phyloP scores from a whole-genome alignment of 37 sponge, comb jelly and placozoan genomes.

The Chondrosia reniformis region DNA sequence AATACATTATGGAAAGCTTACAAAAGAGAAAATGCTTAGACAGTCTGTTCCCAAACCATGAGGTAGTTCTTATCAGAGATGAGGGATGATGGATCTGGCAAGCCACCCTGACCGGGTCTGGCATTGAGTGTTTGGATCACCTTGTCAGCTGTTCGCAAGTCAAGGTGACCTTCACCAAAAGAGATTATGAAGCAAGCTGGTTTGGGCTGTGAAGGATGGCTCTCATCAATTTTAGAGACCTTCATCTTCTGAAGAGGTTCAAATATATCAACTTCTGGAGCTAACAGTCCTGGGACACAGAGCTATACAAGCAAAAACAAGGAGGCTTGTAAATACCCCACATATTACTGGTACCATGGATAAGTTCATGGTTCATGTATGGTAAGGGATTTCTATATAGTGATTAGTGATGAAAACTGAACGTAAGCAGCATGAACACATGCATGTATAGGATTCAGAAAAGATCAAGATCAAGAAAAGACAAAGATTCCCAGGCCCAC shows the following conservation, averaged over 20 bases:
- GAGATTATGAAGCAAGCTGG: slow-evolving; percentile 71
- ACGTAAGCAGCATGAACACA: no score
- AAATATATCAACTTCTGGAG: slow-evolving; percentile 33
- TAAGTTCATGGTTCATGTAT: no score
- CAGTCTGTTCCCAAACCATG: slow-evolving; percentile 75
- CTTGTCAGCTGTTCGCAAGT: slow-evolving; percentile 78
- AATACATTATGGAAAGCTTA: no score
- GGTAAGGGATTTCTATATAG: no score
- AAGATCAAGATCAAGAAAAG: no score
- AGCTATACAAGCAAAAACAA: background rate
- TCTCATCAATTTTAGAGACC: slow-evolving; percentile 37
- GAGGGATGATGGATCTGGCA: slow-evolving; percentile 63
- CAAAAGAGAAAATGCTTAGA: no score
- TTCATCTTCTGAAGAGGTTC: slow-evolving; percentile 54
- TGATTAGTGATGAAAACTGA: no score
- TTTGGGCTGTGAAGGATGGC: slow-evolving; percentile 13
- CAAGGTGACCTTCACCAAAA: slow-evolving; percentile 80
- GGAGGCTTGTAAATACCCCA: background rate
- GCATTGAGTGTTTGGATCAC: slow-evolving; percentile 27
- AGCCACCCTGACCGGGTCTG: slow-evolving; percentile 50
- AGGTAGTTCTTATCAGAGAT: slow-evolving; percentile 85
- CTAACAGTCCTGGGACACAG: slow-evolving; percentile 64
- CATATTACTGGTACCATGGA: no score
- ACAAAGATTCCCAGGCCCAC: no score
- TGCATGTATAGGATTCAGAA: no score